These are phyloP conservation scores for Tetrao urogallus DNA, from an alignment of 2,113 vertebrate genomes.

Conservation along the genomic window DNA sequence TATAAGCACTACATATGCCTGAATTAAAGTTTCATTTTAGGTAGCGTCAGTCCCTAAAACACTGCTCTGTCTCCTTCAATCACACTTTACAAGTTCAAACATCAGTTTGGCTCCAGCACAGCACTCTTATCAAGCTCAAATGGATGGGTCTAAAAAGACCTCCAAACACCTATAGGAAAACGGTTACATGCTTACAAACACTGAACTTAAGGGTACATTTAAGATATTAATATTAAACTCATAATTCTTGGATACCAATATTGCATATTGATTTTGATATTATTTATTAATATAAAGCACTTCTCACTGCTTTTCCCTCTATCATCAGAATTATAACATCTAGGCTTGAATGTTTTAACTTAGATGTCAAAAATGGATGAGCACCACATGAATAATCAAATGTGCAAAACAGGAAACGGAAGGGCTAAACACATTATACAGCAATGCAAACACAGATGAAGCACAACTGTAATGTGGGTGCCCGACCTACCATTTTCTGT, in stretches of 20 bases:
- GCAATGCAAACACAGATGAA: neutral
- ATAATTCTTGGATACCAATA: neutral
- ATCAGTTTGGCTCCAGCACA: neutral
- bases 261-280: neutral
- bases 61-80: neutral
- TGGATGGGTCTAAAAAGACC: neutral
- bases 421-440: neutral
- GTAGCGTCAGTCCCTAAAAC: neutral
- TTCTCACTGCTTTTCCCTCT: neutral
- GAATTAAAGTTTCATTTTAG: constrained; percentile 39
- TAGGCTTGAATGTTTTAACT: neutral
- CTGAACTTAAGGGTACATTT: neutral
- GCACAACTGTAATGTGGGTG: fast-evolving
- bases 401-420: neutral
- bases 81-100: neutral
- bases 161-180: neutral
- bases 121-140: neutral
- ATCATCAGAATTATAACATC: fast-evolving
- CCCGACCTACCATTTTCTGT: neutral
- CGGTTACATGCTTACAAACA: neutral
- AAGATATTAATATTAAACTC: neutral
- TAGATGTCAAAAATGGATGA: neutral
- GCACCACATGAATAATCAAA: neutral
- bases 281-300: neutral
- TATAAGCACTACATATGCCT: neutral